Conservation (phyloP, 2,797 vertebrate species). For the Sardinella longiceps region DNA sequence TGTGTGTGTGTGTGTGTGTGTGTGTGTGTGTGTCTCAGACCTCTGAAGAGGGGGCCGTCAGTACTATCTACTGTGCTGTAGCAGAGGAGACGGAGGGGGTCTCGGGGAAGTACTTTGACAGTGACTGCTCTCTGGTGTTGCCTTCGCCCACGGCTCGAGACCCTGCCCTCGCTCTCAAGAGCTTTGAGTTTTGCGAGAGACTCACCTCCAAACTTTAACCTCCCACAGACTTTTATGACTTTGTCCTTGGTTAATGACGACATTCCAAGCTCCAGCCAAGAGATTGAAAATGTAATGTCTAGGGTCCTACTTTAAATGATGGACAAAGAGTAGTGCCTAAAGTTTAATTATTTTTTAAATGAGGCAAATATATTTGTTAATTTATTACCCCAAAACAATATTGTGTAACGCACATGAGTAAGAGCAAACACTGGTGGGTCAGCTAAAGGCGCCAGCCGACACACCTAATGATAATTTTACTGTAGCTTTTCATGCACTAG, state of each 20-base stretch:
- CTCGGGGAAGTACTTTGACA: slow-evolving; percentile 85
- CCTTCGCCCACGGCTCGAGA: slow-evolving; percentile 74
- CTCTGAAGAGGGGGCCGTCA: slow-evolving; percentile 76
- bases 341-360: no score
- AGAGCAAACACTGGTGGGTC: no score
- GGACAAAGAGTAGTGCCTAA: no score
- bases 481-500: no score
- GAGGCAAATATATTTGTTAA: no score
- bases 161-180: slow-evolving; percentile 68
- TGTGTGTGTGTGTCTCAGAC: slow-evolving; percentile 64
- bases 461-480: no score
- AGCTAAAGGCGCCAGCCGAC: no score
- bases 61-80: slow-evolving; percentile 82
- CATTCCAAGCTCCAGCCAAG: not conserved
- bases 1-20: slow-evolving; percentile 16
- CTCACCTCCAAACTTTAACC: slow-evolving; percentile 74
- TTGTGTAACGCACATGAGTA: no score
- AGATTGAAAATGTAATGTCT: not conserved
- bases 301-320: no score
- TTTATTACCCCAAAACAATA: no score
- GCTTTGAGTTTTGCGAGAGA: slow-evolving; percentile 80
- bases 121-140: slow-evolving; percentile 75
- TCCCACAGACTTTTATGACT: not conserved
- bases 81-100: slow-evolving; percentile 80
- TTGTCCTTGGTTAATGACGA: not conserved